Conservation (phyloP, 2,888 invertebrate species). For the Myopa testacea region DNA sequence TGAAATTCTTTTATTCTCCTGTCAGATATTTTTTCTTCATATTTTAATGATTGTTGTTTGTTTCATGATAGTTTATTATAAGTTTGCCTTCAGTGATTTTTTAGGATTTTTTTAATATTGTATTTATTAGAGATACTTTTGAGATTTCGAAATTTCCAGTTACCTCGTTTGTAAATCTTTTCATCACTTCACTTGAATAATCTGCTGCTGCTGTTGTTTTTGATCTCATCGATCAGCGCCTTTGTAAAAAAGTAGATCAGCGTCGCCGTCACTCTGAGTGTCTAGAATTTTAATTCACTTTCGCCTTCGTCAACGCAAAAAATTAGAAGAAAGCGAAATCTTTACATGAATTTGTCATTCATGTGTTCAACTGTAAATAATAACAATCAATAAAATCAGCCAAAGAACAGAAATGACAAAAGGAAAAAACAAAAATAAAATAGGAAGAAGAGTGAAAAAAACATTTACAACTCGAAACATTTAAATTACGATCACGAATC, state of each 20-base stretch:
- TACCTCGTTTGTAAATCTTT: neutral
- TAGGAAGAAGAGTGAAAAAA: neutral
- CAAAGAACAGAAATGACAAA: neutral
- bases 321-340: slow-evolving; percentile 46
- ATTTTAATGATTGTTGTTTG: neutral
- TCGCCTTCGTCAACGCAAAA: slow-evolving; percentile 32
- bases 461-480: neutral
- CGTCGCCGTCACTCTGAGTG: neutral
- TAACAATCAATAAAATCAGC: neutral
- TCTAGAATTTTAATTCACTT: slow-evolving; percentile 29
- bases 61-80: neutral
- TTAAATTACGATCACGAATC: slow-evolving; percentile 10
- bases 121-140: neutral
- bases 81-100: neutral
- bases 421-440: neutral
- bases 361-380: neutral
- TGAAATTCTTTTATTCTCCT: neutral
- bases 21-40: neutral
- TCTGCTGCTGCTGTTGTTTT: neutral
- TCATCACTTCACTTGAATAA: neutral
- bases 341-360: slow-evolving; percentile 19
- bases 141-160: neutral
- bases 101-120: neutral
- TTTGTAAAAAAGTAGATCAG: neutral
- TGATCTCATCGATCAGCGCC: neutral